phyloP scores from a whole-genome alignment of 2,888 invertebrate genomes.

The Lepetodrilus schrolli region DNA sequence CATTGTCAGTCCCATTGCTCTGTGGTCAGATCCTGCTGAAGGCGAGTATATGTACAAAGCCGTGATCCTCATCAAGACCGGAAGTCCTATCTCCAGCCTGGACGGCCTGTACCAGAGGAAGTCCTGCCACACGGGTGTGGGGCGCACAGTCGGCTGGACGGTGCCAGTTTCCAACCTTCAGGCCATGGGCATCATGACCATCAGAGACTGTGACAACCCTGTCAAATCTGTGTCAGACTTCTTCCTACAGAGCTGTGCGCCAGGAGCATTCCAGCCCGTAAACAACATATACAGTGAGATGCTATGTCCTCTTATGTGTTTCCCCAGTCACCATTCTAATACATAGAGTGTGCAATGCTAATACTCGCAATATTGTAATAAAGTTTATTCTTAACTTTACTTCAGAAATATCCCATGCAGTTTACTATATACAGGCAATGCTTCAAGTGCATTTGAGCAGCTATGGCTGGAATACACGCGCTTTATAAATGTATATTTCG shows the following conservation, averaged over 20 bases:
- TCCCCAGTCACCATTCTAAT: no score
- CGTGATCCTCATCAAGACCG: slow-evolving; percentile 32
- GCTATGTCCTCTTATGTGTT: no score
- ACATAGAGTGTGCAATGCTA: no score
- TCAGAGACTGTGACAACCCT: slow-evolving; percentile 93
- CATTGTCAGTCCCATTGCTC: no score
- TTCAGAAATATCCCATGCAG: no score
- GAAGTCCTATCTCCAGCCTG: slow-evolving; percentile 20
- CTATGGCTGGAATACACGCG: no score
- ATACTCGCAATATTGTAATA: no score
- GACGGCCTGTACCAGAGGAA: slow-evolving; percentile 25
- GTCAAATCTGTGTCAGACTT: slow-evolving; percentile 91
- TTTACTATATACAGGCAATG: no score
- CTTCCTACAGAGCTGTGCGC: slow-evolving; percentile 93
- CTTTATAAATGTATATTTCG: no score
- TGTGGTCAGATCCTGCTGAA: slow-evolving; percentile 18
- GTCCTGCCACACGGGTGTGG: slow-evolving; percentile 80
- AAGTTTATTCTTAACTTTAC: no score
- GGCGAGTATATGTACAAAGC: slow-evolving; percentile 36
- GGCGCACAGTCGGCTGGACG: slow-evolving; percentile 93
- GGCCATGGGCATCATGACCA: slow-evolving; percentile 81
- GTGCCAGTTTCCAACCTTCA: slow-evolving; percentile 90
- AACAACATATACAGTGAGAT: no score
- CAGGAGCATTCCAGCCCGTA: slow-evolving; percentile 89
- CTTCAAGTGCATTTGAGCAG: no score